Percentiles rank a stretch among this genome's conserved stretches.
Evolutionary conservation across 2,888 invertebrate genomes (phyloP).

Genomic region (Apomyelois bistriatella): DNA sequence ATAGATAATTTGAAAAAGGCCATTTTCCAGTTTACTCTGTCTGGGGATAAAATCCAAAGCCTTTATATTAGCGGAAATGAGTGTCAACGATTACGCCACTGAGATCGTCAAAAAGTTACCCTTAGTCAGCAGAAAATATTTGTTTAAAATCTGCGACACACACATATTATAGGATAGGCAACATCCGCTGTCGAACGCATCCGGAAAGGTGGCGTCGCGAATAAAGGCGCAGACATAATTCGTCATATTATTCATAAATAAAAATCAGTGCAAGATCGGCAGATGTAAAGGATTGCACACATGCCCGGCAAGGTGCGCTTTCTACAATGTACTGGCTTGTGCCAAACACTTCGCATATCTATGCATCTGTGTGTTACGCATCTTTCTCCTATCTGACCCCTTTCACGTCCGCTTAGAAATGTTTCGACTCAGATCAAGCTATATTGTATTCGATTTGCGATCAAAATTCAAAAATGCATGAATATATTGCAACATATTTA

Average conservation of each 20-base stretch:
- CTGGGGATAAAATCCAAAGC: no score
- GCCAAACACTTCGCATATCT: constrained; percentile 56
- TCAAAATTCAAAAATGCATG: neutral
- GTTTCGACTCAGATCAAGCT: neutral
- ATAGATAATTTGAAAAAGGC: no score
- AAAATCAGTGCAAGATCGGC: constrained; percentile 73
- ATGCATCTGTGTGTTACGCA: constrained; percentile 50
- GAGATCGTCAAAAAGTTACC: neutral
- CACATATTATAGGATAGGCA: constrained; percentile 39
- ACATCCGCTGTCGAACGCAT: constrained; percentile 69
- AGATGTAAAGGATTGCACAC: constrained; percentile 78
- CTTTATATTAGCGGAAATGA: no score
- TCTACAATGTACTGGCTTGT: constrained; percentile 56
- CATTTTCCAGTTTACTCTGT: no score
- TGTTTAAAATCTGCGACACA: constrained; percentile 39
- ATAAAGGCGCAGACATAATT: constrained; percentile 71
- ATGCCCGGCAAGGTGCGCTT: constrained; percentile 67
- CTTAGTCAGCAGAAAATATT: constrained; percentile 5
- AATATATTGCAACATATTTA: neutral
- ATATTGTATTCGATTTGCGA: neutral
- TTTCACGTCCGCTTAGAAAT: constrained; percentile 16
- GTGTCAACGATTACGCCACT: no score
- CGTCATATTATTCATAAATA: constrained; percentile 79
- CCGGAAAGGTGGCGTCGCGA: constrained; percentile 73
- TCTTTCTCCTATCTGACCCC: constrained; percentile 29